Evolutionary conservation across 2,113 vertebrate genomes (phyloP).

Genomic region (Cinclus mexicanus): DNA sequence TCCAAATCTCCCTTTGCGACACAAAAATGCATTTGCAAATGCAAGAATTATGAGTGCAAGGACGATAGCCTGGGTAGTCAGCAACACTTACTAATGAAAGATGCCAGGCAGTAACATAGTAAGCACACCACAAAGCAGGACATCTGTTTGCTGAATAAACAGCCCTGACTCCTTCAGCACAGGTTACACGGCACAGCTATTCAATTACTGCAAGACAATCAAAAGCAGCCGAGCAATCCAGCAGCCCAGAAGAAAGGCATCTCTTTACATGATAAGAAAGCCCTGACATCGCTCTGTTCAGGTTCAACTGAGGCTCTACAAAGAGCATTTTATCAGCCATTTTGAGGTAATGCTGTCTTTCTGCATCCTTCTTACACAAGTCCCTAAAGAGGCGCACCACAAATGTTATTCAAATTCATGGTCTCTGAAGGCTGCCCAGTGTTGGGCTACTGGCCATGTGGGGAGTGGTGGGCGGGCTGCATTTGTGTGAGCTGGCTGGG

Average conservation of each 20-base stretch:
- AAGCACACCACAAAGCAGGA: conserved; percentile 18
- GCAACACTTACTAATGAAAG: conserved; percentile 28
- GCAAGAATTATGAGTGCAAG: not conserved
- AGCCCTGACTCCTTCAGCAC: conserved; percentile 37
- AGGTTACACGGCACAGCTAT: conserved; percentile 17
- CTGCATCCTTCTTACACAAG: not conserved
- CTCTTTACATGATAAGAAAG: conserved; percentile 33
- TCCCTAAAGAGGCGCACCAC: not conserved
- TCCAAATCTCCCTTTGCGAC: not conserved
- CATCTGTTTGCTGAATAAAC: conserved; percentile 64
- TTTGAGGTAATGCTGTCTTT: not conserved
- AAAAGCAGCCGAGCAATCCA: conserved; percentile 39
- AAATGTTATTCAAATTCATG: not conserved
- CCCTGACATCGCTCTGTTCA: not conserved
- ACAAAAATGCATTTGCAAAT: not conserved
- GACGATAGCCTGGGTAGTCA: not conserved
- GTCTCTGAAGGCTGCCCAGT: not conserved
- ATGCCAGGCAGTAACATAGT: not conserved
- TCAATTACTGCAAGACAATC: conserved; percentile 53
- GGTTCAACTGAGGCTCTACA: not conserved
- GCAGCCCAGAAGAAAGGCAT: not conserved
- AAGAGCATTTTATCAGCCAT: conserved; percentile 11
- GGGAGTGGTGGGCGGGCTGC: fast-evolving
- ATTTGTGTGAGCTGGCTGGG: fast-evolving
- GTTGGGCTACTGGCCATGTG: not conserved